Evolutionary conservation across 2,113 vertebrate species (phyloP), one percentile per base, ranked within the genome.

Genomic region (Oryzias woworae): DNA sequence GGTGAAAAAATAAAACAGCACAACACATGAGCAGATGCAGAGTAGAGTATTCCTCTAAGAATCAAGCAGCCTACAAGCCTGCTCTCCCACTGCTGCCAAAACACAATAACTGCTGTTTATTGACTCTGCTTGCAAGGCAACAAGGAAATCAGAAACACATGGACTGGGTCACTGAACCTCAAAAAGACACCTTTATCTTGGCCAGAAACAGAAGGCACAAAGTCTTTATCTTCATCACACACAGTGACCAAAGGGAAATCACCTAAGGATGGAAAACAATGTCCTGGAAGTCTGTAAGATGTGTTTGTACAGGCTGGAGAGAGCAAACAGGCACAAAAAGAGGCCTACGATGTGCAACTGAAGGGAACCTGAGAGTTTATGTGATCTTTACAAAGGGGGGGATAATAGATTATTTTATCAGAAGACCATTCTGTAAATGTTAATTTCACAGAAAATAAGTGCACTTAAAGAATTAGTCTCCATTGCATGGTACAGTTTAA

Each of bases 81-180:
- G 61, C 7, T 57, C 68, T 76, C 66, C 79, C 62, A 65, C 80
- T 80, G 69, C 69, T 58, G 58, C 73, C 70, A 71, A 74, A 87
- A 76, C 68, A 90, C 85, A 89, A 90, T 84, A 84, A 84, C 69
- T 51, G 20, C 64, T 89, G 91, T 91, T 89, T 91, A 86, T 89
- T 89, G 84, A 88, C 79, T 84, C 74, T 81, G 72, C 81, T 74
- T 48, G 61, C 71, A 57, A 69, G 61, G 58, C 62, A 71, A 63
- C 71, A 46, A 67, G 79, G 77, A 74, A 86, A 82, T 75, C 63
- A 78, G 79, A 75, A 86, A 81, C 85, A 88, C 78, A 86, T 84
- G 87, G 81, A 28, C 77, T 60, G 66, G 74, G 80, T 88, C 83
- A 73, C 54, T 72, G 61, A 78, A 85, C 61, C 82, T 80, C 77